Base-by-base conservation (phyloP, 2,888 invertebrate species). In the Harpalus rubripes region DNA sequence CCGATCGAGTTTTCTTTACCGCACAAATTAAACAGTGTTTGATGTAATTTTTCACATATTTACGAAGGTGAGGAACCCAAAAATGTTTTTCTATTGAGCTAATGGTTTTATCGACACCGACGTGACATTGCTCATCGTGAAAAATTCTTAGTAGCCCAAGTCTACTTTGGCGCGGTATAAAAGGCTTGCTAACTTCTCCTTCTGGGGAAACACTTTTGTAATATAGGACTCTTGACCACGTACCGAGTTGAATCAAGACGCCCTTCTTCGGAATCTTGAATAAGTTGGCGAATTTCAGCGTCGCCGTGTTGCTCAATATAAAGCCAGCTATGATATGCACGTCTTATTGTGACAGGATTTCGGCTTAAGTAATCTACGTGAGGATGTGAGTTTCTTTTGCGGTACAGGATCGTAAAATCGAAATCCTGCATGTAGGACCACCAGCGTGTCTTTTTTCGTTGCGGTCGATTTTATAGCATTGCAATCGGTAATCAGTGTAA, bases 401-500 rank as follows among this genome's bases (percentile, higher is more conserved):
- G n/a, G n/a, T n/a, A n/a, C n/a, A n/a, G n/a, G n/a, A n/a, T n/a
- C n/a, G n/a, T n/a, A n/a, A n/a, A n/a, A n/a, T n/a, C n/a, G n/a
- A n/a, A n/a, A n/a, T n/a, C n/a, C n/a, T n/a, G n/a, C n/a, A n/a
- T n/a, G n/a, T n/a, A n/a, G n/a, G n/a, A n/a, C n/a, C n/a, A n/a
- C n/a, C n/a, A n/a, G n/a, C n/a, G n/a, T n/a, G 10, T 90, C 88
- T 15, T 87, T 87, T 65, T 90, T 89, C 0, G 76, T 84, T 16
- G 87, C 84, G 0, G 89, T 88, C 0, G 86, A 76, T 41, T 88
- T 88, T 0, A 90, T 52, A 0, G 89, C 87, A 76, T 88, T 88
- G 76, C 89, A 90, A 81, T 91, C 90, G 1, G 88, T 89, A 5
- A 88, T 78, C 0, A 89, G 84, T n/a, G 82, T 87, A 81, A 90